These are phyloP conservation scores for Crypturellus tataupa DNA, from an alignment of 2,797 vertebrate species.

Conservation along the genomic window DNA sequence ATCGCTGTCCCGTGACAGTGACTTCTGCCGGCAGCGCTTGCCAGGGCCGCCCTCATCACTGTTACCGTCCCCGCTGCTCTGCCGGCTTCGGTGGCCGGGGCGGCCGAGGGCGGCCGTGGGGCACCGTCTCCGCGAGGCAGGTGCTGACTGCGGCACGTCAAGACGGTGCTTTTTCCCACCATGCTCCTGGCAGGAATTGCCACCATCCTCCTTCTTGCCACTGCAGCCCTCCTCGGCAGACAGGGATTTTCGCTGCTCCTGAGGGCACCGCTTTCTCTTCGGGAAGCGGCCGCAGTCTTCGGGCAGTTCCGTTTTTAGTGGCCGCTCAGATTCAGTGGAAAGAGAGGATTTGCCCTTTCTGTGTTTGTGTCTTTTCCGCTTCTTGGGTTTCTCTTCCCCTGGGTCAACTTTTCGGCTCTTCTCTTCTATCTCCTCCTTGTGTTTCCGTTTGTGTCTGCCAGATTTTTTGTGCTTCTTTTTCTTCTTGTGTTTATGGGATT, in stretches of 20 bases:
- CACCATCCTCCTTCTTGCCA: conserved; percentile 77
- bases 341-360: conserved; percentile 89
- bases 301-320: conserved; percentile 62
- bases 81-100: conserved; percentile 75
- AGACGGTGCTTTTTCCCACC: conserved; percentile 84
- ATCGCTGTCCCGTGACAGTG: conserved; percentile 86
- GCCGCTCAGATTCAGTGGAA: conserved; percentile 61
- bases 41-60: conserved; percentile 85
- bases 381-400: conserved; percentile 90
- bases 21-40: conserved; percentile 85
- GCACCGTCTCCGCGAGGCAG: conserved; percentile 45
- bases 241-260: conserved; percentile 84
- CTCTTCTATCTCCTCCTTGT: conserved; percentile 87
- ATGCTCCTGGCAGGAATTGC: conserved; percentile 85
- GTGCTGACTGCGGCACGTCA: conserved; percentile 80
- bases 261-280: conserved; percentile 85
- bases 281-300: conserved; percentile 81
- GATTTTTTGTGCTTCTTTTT: conserved; percentile 99
- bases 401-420: conserved; percentile 82
- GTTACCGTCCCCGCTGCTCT: conserved; percentile 91
- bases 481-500: conserved; percentile 91
- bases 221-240: conserved; percentile 84
- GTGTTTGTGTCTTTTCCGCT: conserved; percentile 93
- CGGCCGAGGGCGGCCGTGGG: not conserved
- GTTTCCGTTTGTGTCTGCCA: conserved; percentile 87